phyloP scores from a whole-genome alignment of 2,888 invertebrate genomes.

The Carterocephalus palaemon region DNA sequence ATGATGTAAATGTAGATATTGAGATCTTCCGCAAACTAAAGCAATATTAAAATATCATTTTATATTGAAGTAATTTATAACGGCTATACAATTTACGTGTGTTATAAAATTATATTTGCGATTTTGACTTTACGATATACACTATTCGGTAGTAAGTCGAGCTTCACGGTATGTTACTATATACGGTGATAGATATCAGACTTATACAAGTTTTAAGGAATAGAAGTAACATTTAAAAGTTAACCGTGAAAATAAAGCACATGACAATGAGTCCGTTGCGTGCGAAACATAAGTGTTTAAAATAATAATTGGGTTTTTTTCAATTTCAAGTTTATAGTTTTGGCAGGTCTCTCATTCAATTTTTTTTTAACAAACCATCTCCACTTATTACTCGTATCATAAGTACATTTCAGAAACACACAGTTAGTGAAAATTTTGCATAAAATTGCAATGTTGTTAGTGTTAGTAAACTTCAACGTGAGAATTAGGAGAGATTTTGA shows the following conservation, averaged over 20 bases:
- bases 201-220: no score
- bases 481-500: slow-evolving; percentile 2
- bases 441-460: slow-evolving; percentile 2
- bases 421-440: neutral
- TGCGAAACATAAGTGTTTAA: no score
- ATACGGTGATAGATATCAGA: neutral
- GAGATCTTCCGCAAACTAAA: slow-evolving; percentile 57
- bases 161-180: neutral
- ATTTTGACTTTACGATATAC: neutral
- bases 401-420: neutral
- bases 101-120: slow-evolving; percentile 7
- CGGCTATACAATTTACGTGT: slow-evolving; percentile 26
- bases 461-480: neutral
- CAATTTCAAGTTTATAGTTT: no score
- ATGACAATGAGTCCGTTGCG: no score
- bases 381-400: neutral
- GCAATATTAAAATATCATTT: slow-evolving; percentile 58
- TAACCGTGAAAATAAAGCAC: no score
- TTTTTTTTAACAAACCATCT: no score
- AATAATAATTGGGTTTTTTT: no score
- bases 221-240: no score
- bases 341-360: no score
- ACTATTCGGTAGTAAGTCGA: neutral
- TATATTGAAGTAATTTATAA: slow-evolving; percentile 28
- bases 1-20: slow-evolving; percentile 28